A percentile compares a stretch with the other conserved stretches of the same genome.
phyloP scores from a whole-genome alignment of 1,140 invertebrate species.

The Drosophila pruinosa region DNA sequence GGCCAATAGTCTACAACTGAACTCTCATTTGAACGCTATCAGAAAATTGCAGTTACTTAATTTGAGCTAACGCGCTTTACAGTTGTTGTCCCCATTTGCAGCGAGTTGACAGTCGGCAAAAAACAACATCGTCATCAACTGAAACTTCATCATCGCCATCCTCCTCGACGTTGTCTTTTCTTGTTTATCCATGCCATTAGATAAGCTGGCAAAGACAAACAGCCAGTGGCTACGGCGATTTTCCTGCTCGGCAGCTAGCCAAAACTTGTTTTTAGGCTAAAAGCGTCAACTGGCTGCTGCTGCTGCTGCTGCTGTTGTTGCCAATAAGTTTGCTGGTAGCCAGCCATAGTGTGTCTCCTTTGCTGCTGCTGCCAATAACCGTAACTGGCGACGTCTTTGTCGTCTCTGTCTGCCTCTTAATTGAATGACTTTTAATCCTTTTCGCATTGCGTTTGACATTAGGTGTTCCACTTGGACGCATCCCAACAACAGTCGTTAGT shows the following conservation, averaged over 20 bases:
- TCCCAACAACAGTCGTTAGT: constrained; percentile 23
- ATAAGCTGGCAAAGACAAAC: constrained; percentile 74
- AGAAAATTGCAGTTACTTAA: constrained; percentile 72
- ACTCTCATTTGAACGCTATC: constrained; percentile 25
- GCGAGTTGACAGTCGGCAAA: not conserved
- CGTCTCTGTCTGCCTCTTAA: constrained; percentile 51
- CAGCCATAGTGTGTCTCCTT: constrained; percentile 4
- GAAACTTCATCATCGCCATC: not conserved
- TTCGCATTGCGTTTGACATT: constrained; percentile 76
- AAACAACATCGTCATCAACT: constrained; percentile 2
- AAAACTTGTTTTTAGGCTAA: constrained; percentile 33
- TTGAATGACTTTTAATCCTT: constrained; percentile 81
- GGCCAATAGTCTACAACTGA: not conserved
- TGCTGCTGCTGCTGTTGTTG: constrained; percentile 4
- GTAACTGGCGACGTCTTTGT: constrained; percentile 29
- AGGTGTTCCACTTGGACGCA: constrained; percentile 50
- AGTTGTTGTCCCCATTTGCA: constrained; percentile 52
- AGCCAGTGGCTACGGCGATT: constrained; percentile 44
- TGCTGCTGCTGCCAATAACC: constrained; percentile 19
- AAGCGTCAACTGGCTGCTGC: constrained; percentile 5
- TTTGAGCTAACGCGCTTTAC: constrained; percentile 72
- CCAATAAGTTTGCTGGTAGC: constrained; percentile 6
- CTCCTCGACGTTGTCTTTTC: constrained; percentile 41
- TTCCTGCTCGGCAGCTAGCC: constrained; percentile 39
- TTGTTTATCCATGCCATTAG: constrained; percentile 78